Evolutionary conservation across 2,113 vertebrate genomes (phyloP).

Genomic region (Perca schrenkii): DNA sequence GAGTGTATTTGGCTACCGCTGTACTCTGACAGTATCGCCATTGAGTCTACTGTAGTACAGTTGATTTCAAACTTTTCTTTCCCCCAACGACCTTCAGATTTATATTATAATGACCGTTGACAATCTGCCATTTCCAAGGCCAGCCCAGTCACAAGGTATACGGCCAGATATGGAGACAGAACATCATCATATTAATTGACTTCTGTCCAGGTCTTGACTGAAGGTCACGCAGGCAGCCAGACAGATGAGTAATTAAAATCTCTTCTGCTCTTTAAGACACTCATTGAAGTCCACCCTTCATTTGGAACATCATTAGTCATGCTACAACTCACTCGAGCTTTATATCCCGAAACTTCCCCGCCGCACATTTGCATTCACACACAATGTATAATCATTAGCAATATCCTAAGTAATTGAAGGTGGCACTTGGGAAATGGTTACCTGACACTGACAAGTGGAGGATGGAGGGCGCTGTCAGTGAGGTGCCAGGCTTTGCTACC

Average conservation of each 20-base stretch:
- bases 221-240: constrained; percentile 71
- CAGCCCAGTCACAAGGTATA: constrained; percentile 36
- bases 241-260: constrained; percentile 79
- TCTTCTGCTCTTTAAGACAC: constrained; percentile 70
- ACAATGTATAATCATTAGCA: constrained; percentile 76
- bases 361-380: constrained; percentile 60
- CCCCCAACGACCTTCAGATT: constrained; percentile 41
- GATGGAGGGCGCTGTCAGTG: constrained; percentile 64
- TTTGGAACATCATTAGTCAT: constrained; percentile 76
- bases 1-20: not conserved
- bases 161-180: constrained; percentile 40
- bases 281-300: constrained; percentile 68
- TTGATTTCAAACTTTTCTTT: constrained; percentile 47
- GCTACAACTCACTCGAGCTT: constrained; percentile 51
- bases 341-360: constrained; percentile 39
- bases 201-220: constrained; percentile 72
- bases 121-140: constrained; percentile 57
- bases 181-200: constrained; percentile 73
- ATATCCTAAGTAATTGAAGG: constrained; percentile 76
- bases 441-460: constrained; percentile 70
- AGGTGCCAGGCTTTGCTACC: constrained; percentile 51
- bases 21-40: not conserved
- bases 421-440: constrained; percentile 78
- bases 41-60: constrained; percentile 26
- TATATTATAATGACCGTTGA: constrained; percentile 71